Evolutionary conservation across 2,888 invertebrate genomes (phyloP).

Genomic region (Leucophora obtusa): DNA sequence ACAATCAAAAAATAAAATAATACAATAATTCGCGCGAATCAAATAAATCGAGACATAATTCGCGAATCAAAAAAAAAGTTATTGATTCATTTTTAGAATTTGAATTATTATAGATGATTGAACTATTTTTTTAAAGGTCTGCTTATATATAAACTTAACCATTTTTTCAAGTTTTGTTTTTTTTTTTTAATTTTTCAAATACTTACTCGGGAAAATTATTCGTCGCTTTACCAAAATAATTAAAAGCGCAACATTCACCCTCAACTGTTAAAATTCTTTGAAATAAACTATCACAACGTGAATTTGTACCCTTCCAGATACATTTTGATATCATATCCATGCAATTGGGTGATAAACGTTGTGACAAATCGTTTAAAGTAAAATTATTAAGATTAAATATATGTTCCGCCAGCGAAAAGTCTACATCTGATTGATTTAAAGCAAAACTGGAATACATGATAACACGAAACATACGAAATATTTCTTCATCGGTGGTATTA

Average conservation of each 20-base stretch:
- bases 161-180: no score
- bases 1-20: no score
- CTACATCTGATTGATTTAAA: constrained; percentile 66
- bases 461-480: constrained; percentile 71
- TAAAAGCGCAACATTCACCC: constrained; percentile 84
- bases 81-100: no score
- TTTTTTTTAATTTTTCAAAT: background rate
- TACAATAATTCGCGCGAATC: no score
- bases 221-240: constrained; percentile 80
- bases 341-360: constrained; percentile 80
- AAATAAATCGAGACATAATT: no score
- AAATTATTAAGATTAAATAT: constrained; percentile 73
- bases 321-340: constrained; percentile 81
- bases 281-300: constrained; percentile 81
- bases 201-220: constrained; percentile 75
- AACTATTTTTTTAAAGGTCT: no score
- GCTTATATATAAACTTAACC: no score
- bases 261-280: constrained; percentile 79
- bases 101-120: no score
- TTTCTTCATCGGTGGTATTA: constrained; percentile 72
- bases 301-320: constrained; percentile 82
- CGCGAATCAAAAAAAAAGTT: no score
- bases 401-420: constrained; percentile 67
- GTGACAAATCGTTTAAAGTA: constrained; percentile 67
- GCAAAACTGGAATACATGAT: constrained; percentile 71